Conservation (phyloP, 2,888 invertebrate genomes). For the Dasysyrphus tricinctus region DNA sequence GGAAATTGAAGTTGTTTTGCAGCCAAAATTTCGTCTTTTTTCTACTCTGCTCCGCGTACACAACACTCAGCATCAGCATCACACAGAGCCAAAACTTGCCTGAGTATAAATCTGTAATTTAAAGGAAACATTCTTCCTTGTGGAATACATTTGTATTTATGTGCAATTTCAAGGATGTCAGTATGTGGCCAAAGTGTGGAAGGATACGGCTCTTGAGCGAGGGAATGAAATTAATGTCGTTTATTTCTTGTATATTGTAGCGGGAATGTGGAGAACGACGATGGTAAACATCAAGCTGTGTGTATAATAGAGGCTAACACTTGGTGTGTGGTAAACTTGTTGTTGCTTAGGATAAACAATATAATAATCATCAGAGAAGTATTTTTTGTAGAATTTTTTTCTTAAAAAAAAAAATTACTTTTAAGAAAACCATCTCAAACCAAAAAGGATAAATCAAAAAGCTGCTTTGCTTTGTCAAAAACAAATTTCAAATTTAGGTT, state of each 20-base stretch:
- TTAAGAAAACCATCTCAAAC: not conserved
- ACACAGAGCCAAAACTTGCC: slow-evolving; percentile 33
- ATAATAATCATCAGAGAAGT: not conserved
- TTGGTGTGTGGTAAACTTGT: slow-evolving; percentile 17
- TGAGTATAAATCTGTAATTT: slow-evolving; percentile 66
- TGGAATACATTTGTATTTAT: slow-evolving; percentile 65
- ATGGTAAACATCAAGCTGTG: slow-evolving; percentile 29
- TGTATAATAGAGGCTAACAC: slow-evolving; percentile 13
- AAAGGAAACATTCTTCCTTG: slow-evolving; percentile 67
- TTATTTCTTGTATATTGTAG: slow-evolving; percentile 25
- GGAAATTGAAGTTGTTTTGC: slow-evolving; percentile 15
- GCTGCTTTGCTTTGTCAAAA: not conserved
- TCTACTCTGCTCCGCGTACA: not conserved
- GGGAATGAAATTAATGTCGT: slow-evolving; percentile 60
- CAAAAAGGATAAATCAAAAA: not conserved
- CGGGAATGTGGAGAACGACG: slow-evolving; percentile 13
- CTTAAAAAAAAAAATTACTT: not conserved
- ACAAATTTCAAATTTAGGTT: not conserved
- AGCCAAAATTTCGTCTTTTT: slow-evolving; percentile 33
- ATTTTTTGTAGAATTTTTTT: not conserved
- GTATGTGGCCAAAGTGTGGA: slow-evolving; percentile 22
- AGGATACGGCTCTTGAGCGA: slow-evolving; percentile 36
- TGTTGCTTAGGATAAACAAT: slow-evolving; percentile 1
- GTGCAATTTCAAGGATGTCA: slow-evolving; percentile 61
- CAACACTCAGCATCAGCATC: not conserved